Base-by-base conservation (phyloP, 2,888 invertebrate species). In the Drosophila neotestacea region DNA sequence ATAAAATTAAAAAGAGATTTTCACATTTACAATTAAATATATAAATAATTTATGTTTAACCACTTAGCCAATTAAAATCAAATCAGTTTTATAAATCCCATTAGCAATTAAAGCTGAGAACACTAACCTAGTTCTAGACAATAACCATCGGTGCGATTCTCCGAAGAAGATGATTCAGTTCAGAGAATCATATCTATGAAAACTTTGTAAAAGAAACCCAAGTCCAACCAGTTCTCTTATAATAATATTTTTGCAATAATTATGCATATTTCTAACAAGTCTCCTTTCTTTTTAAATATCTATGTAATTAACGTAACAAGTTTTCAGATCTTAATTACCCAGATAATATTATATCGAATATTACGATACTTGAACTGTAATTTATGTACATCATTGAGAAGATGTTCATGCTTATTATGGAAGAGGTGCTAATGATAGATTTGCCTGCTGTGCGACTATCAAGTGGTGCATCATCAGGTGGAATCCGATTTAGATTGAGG, bases 381-480 rank as follows among this genome's bases (percentile, higher is more conserved):
- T 51, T 46, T 28, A 46, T 55, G 61, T 16, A 54, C 46, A 54
- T 22, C 22, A 47, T 39, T 27, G 46, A 47, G 27, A 47, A 28
- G 11, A 4, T 34, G 47, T 58, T 58, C 30, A 47, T 30, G 55
- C 34, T 44, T 27, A 56, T 56, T 56, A 56, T 70, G 30, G 50
- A 46, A 58, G 51, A 60, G 70, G 61, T 69, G 74, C 65, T 76
- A 73, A 69, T 76, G 55, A 65, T 78, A 42, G 68, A 61, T 73
- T 36, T 50, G 56, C 44, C 54, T 55, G 75, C 59, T 55, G 54
- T 61, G 73, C 32, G 46, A 46, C 67, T 77, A 67, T 75, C 73
- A 75, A 67, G 79, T 76, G 69, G 68, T 62, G 32, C 51, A 54
- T 56, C 79, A 73, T 73, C 79, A 76, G 76, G 79, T 78, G 75